These are phyloP conservation scores for Goniozus legneri DNA, from an alignment of 1,140 invertebrate genomes.

Conservation along the genomic window DNA sequence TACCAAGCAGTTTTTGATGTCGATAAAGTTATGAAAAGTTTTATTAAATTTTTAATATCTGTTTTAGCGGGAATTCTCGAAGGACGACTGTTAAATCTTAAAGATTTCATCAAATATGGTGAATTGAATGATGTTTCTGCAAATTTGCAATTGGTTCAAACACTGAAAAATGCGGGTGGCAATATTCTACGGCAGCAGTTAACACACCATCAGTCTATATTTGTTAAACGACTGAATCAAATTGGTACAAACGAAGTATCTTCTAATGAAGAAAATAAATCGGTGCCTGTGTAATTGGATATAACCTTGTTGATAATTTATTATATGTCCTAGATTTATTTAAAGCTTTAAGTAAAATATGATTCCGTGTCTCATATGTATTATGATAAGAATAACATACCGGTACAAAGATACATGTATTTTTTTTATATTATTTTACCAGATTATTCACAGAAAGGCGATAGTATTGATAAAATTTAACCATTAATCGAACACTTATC, in stretches of 20 bases:
- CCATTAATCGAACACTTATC: no score
- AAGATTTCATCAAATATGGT: constrained; percentile 64
- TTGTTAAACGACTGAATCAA: constrained; percentile 63
- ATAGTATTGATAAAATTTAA: no score
- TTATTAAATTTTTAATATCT: constrained; percentile 9
- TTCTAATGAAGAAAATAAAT: constrained; percentile 31
- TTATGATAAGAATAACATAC: constrained; percentile 39
- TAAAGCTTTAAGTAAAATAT: constrained; percentile 43
- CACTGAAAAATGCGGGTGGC: constrained; percentile 61
- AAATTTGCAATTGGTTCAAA: constrained; percentile 62
- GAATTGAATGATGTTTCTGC: constrained; percentile 60
- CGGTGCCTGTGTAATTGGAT: constrained; percentile 48
- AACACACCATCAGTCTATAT: constrained; percentile 63
- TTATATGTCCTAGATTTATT: constrained; percentile 42
- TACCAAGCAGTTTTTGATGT: constrained; percentile 13
- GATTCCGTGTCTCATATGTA: constrained; percentile 26
- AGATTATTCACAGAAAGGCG: no score
- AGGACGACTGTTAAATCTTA: constrained; percentile 61
- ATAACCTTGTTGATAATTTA: constrained; percentile 42
- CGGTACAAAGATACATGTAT: constrained; percentile 14
- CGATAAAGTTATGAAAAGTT: no score
- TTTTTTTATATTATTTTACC: constrained; percentile 15
- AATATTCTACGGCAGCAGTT: constrained; percentile 61
- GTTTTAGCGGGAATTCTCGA: constrained; percentile 66
- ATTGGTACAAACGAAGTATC: constrained; percentile 47